Conservation (phyloP, 2,888 invertebrate species). For the Torymus auratus region DNA sequence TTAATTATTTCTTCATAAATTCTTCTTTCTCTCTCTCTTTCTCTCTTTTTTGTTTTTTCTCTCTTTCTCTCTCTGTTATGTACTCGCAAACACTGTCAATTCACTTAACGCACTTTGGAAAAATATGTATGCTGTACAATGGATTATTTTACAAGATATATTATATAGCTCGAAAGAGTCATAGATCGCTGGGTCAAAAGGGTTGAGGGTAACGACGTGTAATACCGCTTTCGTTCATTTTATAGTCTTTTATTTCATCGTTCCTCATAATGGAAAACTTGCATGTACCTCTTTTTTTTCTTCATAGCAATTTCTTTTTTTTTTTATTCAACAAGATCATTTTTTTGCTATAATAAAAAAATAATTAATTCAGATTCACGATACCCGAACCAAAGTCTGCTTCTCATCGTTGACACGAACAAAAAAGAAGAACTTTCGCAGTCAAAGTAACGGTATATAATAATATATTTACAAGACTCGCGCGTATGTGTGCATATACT, state of each 20-base stretch:
- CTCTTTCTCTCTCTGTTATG: slow-evolving; percentile 21
- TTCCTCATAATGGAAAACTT: slow-evolving; percentile 17
- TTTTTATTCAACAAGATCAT: slow-evolving; percentile 1
- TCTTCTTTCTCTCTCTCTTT: slow-evolving; percentile 7
- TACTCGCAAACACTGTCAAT: slow-evolving; percentile 56
- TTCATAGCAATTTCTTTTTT: background rate
- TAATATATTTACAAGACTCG: too few species aligned
- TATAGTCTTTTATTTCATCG: slow-evolving; percentile 19
- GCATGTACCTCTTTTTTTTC: slow-evolving; percentile 7
- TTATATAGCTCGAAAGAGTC: slow-evolving; percentile 45
- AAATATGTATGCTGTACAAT: slow-evolving; percentile 68
- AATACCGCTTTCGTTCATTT: slow-evolving; percentile 31
- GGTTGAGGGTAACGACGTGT: slow-evolving; percentile 35
- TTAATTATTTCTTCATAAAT: slow-evolving; percentile 30
- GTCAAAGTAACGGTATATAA: too few species aligned
- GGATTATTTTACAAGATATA: slow-evolving; percentile 60
- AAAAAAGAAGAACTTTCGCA: too few species aligned
- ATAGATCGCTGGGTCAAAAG: slow-evolving; percentile 31
- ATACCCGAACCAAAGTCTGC: too few species aligned
- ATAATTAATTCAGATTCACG: background rate
- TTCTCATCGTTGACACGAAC: too few species aligned
- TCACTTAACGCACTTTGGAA: slow-evolving; percentile 66
- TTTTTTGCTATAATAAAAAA: slow-evolving; percentile 3
- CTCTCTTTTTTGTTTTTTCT: too few species aligned
- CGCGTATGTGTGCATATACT: too few species aligned